Base-by-base conservation (phyloP, 2,888 invertebrate species). In the Scaptomyza parva region DNA sequence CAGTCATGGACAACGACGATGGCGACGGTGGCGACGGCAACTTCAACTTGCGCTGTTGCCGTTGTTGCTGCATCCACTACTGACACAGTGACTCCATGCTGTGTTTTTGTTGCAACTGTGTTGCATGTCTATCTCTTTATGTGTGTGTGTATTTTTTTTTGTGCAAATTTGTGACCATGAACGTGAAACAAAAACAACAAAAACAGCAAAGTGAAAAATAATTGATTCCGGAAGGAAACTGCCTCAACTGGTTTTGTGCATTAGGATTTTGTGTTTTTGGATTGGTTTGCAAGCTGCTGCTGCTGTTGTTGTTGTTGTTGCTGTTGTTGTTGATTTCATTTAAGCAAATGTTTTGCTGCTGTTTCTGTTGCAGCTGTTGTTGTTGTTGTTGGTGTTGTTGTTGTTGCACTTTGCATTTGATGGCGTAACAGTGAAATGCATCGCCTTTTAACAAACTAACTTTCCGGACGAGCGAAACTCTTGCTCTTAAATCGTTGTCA, bases 181-280 rank as follows among this genome's bases (percentile, higher is more conserved):
- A 83, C 82, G 77, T 83, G 78, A 85, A 87, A 83, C 53, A 67
- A 61, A 45, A 40, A 64, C 83, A 87, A 80, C 50, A 66, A 60
- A 45, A 45, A 64, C 68, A 70, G 62, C 67, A 72, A 74, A 83
- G 73, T 76, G 76, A 74, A 78, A 83, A 85, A 86, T 90, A 90
- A 90, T 90, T 89, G 88, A 90, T 90, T 91, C 90, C 90, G 91
- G 91, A 91, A 91, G 91, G 91, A 91, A 91, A 91, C 90, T 89
- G 83, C 88, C 86, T 78, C 77, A 86, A 89, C 90, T 83, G 85
- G 90, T 89, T 90, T 86, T 28, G 35, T 53, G 51, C 61, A 40
- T 67, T 73, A 50, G 48, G 54, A 41, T 67, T 67, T 75, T 74
- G 45, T 39, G 28, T 63, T n/a, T n/a, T n/a, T n/a, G n/a, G n/a